A percentile compares a stretch with the other conserved stretches of the same genome.
Evolutionary conservation across 2,797 vertebrate species (phyloP).

Genomic region (Epinephelus malabaricus): DNA sequence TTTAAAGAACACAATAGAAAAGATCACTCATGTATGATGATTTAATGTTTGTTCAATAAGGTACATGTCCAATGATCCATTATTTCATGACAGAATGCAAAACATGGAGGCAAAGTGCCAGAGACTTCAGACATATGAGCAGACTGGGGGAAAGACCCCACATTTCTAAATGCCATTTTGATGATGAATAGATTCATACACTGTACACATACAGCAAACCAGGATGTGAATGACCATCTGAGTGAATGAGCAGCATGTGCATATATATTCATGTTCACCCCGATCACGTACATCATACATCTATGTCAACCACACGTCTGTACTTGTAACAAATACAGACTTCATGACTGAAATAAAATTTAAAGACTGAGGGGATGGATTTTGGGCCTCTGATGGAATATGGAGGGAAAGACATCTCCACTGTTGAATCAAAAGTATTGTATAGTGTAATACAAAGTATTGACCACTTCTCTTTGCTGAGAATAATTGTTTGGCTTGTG

Average conservation of each 20-base stretch:
- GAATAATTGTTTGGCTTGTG: slow-evolving; percentile 29
- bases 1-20: not conserved
- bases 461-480: not conserved
- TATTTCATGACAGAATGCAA: slow-evolving; percentile 59
- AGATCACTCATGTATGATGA: slow-evolving; percentile 39
- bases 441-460: not conserved
- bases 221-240: slow-evolving; percentile 7
- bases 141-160: slow-evolving; percentile 3
- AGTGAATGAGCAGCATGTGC: slow-evolving; percentile 10
- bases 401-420: not conserved
- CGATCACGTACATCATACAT: not conserved
- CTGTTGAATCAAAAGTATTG: not conserved
- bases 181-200: slow-evolving; percentile 37
- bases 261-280: slow-evolving; percentile 12
- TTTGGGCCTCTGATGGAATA: slow-evolving; percentile 6
- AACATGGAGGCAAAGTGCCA: slow-evolving; percentile 51
- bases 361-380: not conserved
- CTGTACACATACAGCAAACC: slow-evolving; percentile 12
- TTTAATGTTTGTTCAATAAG: slow-evolving; percentile 77
- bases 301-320: slow-evolving; percentile 6
- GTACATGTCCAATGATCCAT: slow-evolving; percentile 59
- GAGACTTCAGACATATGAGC: slow-evolving; percentile 43
- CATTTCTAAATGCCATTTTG: slow-evolving; percentile 29
- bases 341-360: slow-evolving; percentile 1
- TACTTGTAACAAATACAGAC: slow-evolving; percentile 26